These are phyloP conservation scores for Heliornis fulica DNA, from an alignment of 2,113 vertebrate genomes.

Conservation along the genomic window DNA sequence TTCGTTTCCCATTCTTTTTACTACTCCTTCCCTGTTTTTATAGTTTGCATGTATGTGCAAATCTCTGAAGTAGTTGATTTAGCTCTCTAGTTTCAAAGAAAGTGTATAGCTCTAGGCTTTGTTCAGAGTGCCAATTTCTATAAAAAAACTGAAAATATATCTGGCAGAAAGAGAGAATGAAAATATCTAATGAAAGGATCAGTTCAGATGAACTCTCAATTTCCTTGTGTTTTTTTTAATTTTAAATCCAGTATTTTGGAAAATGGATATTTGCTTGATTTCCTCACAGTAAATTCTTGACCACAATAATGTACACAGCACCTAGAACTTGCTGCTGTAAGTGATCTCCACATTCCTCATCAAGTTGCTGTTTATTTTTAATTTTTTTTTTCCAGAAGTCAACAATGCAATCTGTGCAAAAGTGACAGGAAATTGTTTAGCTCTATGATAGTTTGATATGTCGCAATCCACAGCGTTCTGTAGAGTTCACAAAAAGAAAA, in stretches of 20 bases:
- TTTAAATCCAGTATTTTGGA: background rate
- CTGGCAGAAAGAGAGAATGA: background rate
- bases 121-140: background rate
- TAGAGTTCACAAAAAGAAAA: background rate
- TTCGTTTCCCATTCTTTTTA: background rate
- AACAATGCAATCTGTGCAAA: background rate
- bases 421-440: background rate
- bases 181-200: background rate
- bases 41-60: background rate
- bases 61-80: background rate
- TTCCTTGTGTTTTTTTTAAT: background rate
- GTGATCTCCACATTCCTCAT: background rate
- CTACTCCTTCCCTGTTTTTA: background rate
- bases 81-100: background rate
- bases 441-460: background rate
- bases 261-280: background rate
- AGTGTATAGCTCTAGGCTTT: background rate
- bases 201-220: background rate
- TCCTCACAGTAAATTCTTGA: background rate
- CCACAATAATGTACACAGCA: background rate
- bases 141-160: background rate
- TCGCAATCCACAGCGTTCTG: background rate
- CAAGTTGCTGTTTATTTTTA: background rate
- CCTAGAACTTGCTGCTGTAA: background rate
- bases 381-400: background rate